A percentile compares a stretch with the other conserved stretches of the same genome.
These are phyloP conservation scores for Sebastes trivittatus DNA, from an alignment of 2,797 vertebrate genomes.

Conservation along the genomic window DNA sequence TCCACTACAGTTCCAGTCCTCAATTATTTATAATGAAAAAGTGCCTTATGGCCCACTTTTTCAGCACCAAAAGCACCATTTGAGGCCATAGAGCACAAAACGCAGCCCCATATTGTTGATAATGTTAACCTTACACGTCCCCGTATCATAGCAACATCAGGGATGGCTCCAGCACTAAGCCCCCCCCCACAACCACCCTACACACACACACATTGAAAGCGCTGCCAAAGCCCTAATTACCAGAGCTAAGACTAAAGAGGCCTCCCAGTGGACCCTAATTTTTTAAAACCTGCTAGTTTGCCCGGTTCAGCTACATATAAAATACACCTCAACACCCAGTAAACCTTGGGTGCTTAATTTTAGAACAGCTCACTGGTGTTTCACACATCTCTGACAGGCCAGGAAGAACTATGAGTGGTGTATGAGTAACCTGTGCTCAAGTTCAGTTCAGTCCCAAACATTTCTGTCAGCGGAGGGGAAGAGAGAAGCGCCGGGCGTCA, in stretches of 20 bases:
- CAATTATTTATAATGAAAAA: background rate
- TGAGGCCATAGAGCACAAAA: conserved; percentile 12
- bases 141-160: conserved; percentile 69
- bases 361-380: background rate
- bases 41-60: background rate
- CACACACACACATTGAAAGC: conserved; percentile 14
- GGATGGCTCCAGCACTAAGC: conserved; percentile 49
- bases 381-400: background rate
- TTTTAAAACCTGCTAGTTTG: conserved; percentile 19
- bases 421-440: conserved; percentile 17
- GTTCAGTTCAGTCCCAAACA: conserved; percentile 4
- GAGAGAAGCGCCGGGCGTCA: background rate
- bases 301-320: conserved; percentile 10
- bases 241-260: conserved; percentile 24
- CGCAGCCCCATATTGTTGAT: conserved; percentile 42
- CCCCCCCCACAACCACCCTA: background rate
- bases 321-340: background rate
- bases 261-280: background rate
- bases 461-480: background rate
- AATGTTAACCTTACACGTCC: conserved; percentile 53
- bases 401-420: background rate
- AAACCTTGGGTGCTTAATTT: background rate
- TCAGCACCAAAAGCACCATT: conserved; percentile 11
- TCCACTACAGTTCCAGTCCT: background rate
- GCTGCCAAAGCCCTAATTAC: conserved; percentile 55